phyloP scores from a whole-genome alignment of 2,888 invertebrate genomes.

The Macaria liturata region DNA sequence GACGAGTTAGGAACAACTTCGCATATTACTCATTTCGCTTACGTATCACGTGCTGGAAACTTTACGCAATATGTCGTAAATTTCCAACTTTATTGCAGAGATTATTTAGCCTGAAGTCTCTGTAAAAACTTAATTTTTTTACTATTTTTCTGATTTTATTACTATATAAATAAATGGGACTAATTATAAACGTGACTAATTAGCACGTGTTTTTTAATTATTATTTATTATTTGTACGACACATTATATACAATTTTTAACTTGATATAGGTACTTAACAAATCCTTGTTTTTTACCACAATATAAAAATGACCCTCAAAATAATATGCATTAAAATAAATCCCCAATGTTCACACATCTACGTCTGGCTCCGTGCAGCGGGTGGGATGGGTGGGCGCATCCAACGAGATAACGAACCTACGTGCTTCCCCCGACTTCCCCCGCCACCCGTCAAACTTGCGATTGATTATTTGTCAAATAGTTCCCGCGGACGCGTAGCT shows the following conservation, averaged over 20 bases:
- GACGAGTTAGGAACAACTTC: conserved; percentile 4
- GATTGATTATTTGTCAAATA: conserved; percentile 66
- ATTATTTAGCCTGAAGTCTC: neutral
- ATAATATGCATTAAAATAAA: too few relatives aligned
- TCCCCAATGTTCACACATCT: conserved; percentile 10
- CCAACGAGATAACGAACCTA: conserved; percentile 67
- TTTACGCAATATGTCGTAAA: neutral
- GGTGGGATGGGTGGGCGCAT: conserved; percentile 36
- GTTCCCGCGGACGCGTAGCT: conserved; percentile 35
- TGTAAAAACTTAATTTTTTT: too few relatives aligned
- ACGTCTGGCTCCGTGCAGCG: conserved; percentile 22
- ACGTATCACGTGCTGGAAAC: neutral
- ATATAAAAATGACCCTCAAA: too few relatives aligned
- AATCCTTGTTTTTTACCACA: too few relatives aligned
- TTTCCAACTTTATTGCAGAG: neutral
- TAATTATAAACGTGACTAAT: too few relatives aligned
- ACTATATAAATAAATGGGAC: too few relatives aligned
- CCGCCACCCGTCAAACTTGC: conserved; percentile 57
- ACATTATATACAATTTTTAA: too few relatives aligned
- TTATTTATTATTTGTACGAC: too few relatives aligned
- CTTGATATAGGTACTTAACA: too few relatives aligned
- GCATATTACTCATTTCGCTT: neutral
- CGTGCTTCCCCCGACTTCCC: conserved; percentile 56
- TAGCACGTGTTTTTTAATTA: too few relatives aligned
- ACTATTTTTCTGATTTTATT: too few relatives aligned